Evolutionary conservation across 1,140 invertebrate species (phyloP), one percentile per base, ranked within the genome.

Genomic region (Brachionus manjavacas): DNA sequence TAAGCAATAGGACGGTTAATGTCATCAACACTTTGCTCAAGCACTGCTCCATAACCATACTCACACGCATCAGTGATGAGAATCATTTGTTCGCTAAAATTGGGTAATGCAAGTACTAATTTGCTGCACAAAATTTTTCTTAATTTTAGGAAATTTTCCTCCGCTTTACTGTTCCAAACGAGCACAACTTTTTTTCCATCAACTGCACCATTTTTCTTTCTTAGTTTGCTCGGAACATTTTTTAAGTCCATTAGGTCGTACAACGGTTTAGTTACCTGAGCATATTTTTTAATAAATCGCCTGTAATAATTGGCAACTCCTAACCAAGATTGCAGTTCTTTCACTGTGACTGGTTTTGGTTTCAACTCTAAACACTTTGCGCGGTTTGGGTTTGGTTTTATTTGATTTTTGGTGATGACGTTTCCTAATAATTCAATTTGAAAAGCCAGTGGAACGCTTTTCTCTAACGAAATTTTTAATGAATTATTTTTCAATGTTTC

Each of bases 281-380:
- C 68, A 84, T 85, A 87, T 9, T 85, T 70, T 25, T 35, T 31
- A 28, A 88, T 85, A 84, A 86, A 88, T 43, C 85, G 80, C 6
- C 87, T 43, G 83, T 87, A 88, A 78, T 87, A 88, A 28, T 85
- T 85, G 9, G 85, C 84, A 78, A 87, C 84, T 66, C 87, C 87
- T 6, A 89, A 49, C 72, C 89, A 89, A 9, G 72, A 41, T 81
- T 78, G 74, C 9, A 78, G 74, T 25, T 78, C 74, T 78, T 78
- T 78, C 64, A 68, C 64, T 68, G 64, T 68, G 25, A 68, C 64
- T 39, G 64, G 25, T 68, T 68, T 68, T 68, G 28, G 64, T 68
- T 16, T 68, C 31, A 39, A 31, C 31, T 68, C 64, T 39, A 68
- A 68, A 68, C 64, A 68, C 31, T 68, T 68, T 68, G 25, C 25